Conservation (phyloP, 2,113 vertebrate genomes). For the Peromyscus leucopus region DNA sequence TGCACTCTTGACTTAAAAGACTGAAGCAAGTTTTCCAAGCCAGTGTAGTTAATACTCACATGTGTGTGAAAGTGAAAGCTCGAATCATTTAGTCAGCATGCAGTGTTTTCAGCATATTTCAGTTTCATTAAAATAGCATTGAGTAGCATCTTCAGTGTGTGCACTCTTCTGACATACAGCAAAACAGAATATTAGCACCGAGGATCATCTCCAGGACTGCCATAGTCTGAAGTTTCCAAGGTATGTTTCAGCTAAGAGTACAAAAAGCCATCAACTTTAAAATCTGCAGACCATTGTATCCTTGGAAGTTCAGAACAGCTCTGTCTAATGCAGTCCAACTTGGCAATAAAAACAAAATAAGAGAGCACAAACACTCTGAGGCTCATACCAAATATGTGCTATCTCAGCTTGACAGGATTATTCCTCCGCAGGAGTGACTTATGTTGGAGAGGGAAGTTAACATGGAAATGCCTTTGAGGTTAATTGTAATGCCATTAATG, state of each 20-base stretch:
- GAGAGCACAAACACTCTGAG: conserved; percentile 77
- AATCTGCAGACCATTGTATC: conserved; percentile 73
- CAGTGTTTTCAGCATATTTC: conserved; percentile 39
- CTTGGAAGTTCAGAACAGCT: conserved; percentile 73
- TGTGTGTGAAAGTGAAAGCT: conserved; percentile 4
- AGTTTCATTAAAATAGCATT: conserved; percentile 11
- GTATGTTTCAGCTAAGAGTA: conserved; percentile 58
- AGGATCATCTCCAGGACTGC: neutral
- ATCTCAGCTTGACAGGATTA: conserved; percentile 84
- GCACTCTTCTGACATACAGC: neutral
- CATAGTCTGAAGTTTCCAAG: conserved; percentile 53
- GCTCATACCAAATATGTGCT: conserved; percentile 77
- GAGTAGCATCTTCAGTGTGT: neutral
- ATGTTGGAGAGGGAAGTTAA: conserved; percentile 79
- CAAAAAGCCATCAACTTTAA: conserved; percentile 68
- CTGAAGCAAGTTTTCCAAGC: conserved; percentile 64
- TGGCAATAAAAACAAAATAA: conserved; percentile 83
- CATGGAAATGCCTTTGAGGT: conserved; percentile 83
- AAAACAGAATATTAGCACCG: neutral
- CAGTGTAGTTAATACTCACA: conserved; percentile 73
- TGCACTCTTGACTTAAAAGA: conserved; percentile 69
- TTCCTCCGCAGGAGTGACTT: conserved; percentile 79
- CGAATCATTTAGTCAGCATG: neutral
- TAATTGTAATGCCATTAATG: conserved; percentile 84
- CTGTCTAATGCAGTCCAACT: conserved; percentile 78